Conservation (phyloP, 2,113 vertebrate genomes). For the Dryoscopus gambensis region DNA sequence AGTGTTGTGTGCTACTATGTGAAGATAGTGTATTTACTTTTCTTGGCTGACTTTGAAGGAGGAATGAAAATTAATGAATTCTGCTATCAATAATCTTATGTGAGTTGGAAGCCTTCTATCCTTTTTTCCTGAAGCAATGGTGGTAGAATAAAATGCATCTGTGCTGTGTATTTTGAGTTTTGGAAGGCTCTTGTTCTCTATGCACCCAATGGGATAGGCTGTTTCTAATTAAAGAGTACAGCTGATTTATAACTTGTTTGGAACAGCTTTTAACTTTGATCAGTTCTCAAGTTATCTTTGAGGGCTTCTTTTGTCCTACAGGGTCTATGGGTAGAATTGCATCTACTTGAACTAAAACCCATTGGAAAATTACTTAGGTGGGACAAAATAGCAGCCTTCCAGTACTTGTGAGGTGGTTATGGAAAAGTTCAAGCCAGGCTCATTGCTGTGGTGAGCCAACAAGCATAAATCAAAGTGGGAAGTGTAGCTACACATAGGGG, state of each 20-base stretch:
- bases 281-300: background rate
- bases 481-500: background rate
- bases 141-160: background rate
- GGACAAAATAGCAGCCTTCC: background rate
- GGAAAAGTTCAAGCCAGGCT: background rate
- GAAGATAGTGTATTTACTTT: background rate
- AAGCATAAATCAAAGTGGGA: background rate
- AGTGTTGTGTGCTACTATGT: background rate
- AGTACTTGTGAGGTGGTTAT: background rate
- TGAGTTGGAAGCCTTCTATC: background rate
- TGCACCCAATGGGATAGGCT: background rate
- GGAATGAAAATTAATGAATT: background rate
- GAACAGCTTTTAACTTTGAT: background rate
- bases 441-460: background rate
- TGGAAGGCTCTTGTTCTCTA: background rate
- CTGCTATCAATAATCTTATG: background rate
- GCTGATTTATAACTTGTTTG: background rate
- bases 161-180: background rate
- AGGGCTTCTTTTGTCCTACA: background rate
- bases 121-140: background rate
- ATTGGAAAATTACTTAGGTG: background rate
- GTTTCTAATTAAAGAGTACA: conserved; percentile 1
- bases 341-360: background rate
- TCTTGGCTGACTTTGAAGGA: background rate
- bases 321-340: background rate